Evolutionary conservation across 2,888 invertebrate genomes (phyloP).

Genomic region (Himalopsyche kuldschensis): DNA sequence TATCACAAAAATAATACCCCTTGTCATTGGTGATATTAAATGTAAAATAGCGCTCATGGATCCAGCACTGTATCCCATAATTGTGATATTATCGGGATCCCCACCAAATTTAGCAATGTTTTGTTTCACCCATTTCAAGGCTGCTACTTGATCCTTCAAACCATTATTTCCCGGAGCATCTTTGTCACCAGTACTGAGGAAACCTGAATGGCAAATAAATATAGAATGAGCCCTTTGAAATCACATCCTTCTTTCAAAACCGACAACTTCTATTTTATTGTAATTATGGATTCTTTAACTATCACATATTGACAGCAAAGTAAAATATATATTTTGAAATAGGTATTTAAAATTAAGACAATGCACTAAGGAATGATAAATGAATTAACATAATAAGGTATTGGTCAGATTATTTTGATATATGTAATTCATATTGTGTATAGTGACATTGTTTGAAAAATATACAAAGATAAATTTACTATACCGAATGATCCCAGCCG

Average conservation of each 20-base stretch:
- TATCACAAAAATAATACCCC: background rate
- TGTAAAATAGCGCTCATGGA: constrained; percentile 44
- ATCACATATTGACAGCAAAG: too few relatives aligned
- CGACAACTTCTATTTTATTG: too few relatives aligned
- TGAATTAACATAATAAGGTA: too few relatives aligned
- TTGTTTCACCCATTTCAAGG: constrained; percentile 63
- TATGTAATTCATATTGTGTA: too few relatives aligned
- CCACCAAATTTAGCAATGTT: constrained; percentile 65
- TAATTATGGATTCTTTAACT: too few relatives aligned
- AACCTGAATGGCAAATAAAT: constrained; percentile 1
- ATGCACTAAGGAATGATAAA: too few relatives aligned
- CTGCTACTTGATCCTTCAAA: constrained; percentile 61
- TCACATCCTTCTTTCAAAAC: too few relatives aligned
- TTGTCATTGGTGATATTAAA: constrained; percentile 22
- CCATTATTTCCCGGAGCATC: constrained; percentile 22
- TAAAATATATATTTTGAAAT: too few relatives aligned
- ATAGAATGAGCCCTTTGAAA: too few relatives aligned
- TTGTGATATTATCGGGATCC: constrained; percentile 59
- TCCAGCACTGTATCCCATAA: constrained; percentile 66
- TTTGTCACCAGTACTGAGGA: constrained; percentile 21
- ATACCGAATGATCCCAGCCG: constrained; percentile 22
- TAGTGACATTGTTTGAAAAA: too few relatives aligned
- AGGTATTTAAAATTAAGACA: too few relatives aligned
- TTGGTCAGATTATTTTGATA: too few relatives aligned
- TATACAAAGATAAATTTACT: background rate